Evolutionary conservation across 2,888 invertebrate species (phyloP), one percentile per base, ranked within the genome.

Genomic region (Hyalella azteca): DNA sequence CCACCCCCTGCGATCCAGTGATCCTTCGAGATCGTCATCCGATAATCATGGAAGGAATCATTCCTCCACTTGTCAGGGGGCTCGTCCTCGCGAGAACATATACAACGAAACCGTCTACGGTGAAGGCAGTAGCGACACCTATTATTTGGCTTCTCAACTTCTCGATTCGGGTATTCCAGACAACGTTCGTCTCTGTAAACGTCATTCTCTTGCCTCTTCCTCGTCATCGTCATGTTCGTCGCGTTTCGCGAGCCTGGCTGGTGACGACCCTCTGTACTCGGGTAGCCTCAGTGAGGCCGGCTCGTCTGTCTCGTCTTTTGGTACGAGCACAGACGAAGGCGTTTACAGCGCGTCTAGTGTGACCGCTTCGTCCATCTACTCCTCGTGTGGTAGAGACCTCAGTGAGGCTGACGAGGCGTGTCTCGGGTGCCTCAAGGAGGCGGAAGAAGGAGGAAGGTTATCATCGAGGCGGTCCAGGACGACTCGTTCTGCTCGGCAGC

Each of bases 401-500:
- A 79, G 79, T 40, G 78, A 80, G 40, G 80, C 78, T 7, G 78
- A 78, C 39, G 82, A 82, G 54, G 75, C 77, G 78, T 82, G 82
- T 78, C 75, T 60, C 26, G 73, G 82, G 75, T 82, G 82, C 66
- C 79, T 76, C 50, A 49, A 78, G 59, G 81, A 81, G 48, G 78
- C 79, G 26, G 81, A 59, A 48, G 81, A 59, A 48, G 73, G 54
- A 50, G 79, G 77, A 15, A 45, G 45, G 45, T 11, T 50, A 26
- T 40, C 79, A 32, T 45, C 79, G 15, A 75, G 80, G 11, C 59
- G 80, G 32, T 59, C 60, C 32, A 41, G 82, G 22, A 82, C 80
- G 50, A 78, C 80, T 39, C 78, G 82, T 49, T 32, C 78, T 26
- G 77, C 78, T 7, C 75, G 80, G 15, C 80, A 82, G 26, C 80